Conservation (phyloP, 2,797 vertebrate species). For the Tragopan temminckii region DNA sequence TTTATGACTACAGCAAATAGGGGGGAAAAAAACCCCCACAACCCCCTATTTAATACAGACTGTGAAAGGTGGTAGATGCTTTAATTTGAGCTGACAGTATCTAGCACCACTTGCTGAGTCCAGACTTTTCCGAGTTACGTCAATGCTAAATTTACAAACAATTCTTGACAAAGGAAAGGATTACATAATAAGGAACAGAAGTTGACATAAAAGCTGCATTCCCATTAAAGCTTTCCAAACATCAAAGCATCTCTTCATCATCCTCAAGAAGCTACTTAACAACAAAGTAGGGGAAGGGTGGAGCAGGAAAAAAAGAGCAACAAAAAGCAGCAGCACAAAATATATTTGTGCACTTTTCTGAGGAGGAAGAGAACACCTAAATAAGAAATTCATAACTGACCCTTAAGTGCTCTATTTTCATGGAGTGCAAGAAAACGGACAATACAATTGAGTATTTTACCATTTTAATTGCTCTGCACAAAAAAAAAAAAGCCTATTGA, state of each 20-base stretch:
- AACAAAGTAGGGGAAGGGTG: slow-evolving; percentile 4
- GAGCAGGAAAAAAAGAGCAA: slow-evolving; percentile 30
- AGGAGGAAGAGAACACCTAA: slow-evolving; percentile 47
- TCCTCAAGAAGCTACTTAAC: slow-evolving; percentile 43
- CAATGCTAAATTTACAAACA: slow-evolving; percentile 29
- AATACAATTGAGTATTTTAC: neutral
- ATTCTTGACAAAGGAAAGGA: slow-evolving; percentile 19
- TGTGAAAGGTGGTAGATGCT: neutral
- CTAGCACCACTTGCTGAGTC: neutral
- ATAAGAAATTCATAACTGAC: slow-evolving; percentile 3
- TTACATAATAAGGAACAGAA: slow-evolving; percentile 10
- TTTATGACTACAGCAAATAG: slow-evolving; percentile 9
- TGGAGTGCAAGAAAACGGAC: neutral
- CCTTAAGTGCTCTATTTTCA: slow-evolving; percentile 28
- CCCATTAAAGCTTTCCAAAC: slow-evolving; percentile 49
- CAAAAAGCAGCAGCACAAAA: slow-evolving; percentile 22
- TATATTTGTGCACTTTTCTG: slow-evolving; percentile 40
- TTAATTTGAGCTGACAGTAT: neutral
- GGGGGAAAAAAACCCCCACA: neutral
- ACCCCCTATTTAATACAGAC: neutral
- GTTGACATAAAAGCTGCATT: slow-evolving; percentile 38
- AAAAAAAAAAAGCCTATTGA: neutral
- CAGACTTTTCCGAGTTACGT: neutral
- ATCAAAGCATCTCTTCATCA: slow-evolving; percentile 63
- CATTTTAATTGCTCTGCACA: neutral